phyloP scores from a whole-genome alignment of 2,888 invertebrate genomes.

The Mantis religiosa region DNA sequence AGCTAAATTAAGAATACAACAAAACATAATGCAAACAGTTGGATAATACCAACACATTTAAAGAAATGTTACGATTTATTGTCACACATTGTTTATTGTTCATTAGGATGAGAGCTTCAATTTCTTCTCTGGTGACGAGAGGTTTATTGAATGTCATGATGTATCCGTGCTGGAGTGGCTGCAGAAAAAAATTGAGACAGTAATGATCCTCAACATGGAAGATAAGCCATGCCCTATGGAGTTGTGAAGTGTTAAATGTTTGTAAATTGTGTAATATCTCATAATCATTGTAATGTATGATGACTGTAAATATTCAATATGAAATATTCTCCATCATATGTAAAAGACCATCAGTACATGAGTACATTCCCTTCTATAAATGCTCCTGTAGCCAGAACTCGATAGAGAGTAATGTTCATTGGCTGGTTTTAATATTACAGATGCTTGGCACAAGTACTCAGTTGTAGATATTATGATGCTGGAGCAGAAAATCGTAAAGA shows the following conservation, averaged over 20 bases:
- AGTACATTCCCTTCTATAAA: not conserved
- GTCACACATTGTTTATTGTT: not conserved
- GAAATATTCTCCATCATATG: not conserved
- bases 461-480: no score
- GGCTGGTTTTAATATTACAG: no score
- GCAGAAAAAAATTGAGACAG: slow-evolving; percentile 68
- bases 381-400: not conserved
- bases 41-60: no score
- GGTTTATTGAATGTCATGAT: slow-evolving; percentile 61
- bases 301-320: not conserved
- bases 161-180: slow-evolving; percentile 64
- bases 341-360: not conserved
- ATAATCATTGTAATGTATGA: not conserved
- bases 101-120: slow-evolving; percentile 54
- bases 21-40: no score
- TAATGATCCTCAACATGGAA: slow-evolving; percentile 68
- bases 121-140: slow-evolving; percentile 60
- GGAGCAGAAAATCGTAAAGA: no score
- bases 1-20: no score
- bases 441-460: no score
- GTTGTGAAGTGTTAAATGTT: not conserved
- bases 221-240: slow-evolving; percentile 58
- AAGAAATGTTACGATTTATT: no score
- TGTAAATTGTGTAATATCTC: not conserved
- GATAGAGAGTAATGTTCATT: not conserved